A percentile compares a stretch with the other conserved stretches of the same genome.
phyloP scores from a whole-genome alignment of 2,888 invertebrate genomes.

The Pammene aurita region DNA sequence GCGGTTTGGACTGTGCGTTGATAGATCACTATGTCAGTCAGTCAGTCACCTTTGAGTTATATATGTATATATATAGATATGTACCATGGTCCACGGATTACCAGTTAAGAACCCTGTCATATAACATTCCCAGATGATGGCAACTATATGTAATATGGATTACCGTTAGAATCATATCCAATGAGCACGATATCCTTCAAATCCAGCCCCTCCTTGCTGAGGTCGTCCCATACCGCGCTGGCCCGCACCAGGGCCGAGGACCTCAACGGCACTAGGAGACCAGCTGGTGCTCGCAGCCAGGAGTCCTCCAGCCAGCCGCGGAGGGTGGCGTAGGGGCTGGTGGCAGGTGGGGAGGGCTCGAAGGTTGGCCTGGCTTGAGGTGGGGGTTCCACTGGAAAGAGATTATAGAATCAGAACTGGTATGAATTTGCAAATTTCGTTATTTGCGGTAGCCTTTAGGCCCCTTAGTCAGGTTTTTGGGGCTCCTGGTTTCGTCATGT shows the following conservation, averaged over 20 bases:
- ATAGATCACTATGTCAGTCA: too few relatives aligned
- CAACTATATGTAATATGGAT: too few relatives aligned
- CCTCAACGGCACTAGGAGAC: slow-evolving; percentile 73
- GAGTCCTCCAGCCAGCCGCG: slow-evolving; percentile 74
- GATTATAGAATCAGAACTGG: background rate
- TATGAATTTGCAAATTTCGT: too few relatives aligned
- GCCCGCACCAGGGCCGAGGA: slow-evolving; percentile 69
- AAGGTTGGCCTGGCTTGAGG: slow-evolving; percentile 53
- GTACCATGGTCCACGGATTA: too few relatives aligned
- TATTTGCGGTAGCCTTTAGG: too few relatives aligned
- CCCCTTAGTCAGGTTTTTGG: too few relatives aligned
- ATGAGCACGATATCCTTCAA: slow-evolving; percentile 71
- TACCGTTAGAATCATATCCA: slow-evolving; percentile 77
- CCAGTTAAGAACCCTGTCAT: too few relatives aligned
- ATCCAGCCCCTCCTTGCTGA: slow-evolving; percentile 64
- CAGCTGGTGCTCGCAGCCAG: slow-evolving; percentile 74
- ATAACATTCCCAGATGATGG: background rate
- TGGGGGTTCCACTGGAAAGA: slow-evolving; percentile 55
- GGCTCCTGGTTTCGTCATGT: too few relatives aligned
- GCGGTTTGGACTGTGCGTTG: too few relatives aligned
- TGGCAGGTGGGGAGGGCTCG: slow-evolving; percentile 53
- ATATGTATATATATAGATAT: too few relatives aligned
- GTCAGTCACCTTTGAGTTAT: too few relatives aligned
- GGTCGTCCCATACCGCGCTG: slow-evolving; percentile 72
- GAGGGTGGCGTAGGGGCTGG: slow-evolving; percentile 63